These are phyloP conservation scores for Dicrurus megarhynchus DNA, from an alignment of 2,113 vertebrate genomes.

Conservation along the genomic window DNA sequence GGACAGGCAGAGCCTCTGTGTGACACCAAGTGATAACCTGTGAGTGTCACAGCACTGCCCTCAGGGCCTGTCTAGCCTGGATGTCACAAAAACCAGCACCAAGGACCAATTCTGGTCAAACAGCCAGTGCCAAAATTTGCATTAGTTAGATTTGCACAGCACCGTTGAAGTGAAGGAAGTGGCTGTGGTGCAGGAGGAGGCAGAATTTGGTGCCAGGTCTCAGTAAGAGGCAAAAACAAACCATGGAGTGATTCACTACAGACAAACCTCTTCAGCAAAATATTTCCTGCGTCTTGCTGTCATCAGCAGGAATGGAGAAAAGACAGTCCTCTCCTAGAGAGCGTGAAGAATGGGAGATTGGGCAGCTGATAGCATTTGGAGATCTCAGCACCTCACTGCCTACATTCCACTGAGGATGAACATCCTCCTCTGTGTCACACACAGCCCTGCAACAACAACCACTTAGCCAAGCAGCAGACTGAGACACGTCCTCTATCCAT, in stretches of 20 bases:
- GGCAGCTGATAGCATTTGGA: not conserved
- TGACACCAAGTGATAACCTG: not conserved
- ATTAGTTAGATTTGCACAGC: conserved; percentile 6
- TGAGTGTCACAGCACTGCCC: not conserved
- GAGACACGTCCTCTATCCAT: not conserved
- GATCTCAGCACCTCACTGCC: not conserved
- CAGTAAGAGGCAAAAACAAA: not conserved
- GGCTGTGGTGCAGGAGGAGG: not conserved
- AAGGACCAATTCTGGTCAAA: not conserved
- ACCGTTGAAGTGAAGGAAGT: not conserved
- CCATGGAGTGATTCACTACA: not conserved
- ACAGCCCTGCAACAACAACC: not conserved
- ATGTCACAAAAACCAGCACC: not conserved
- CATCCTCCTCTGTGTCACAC: not conserved
- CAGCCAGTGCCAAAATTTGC: not conserved
- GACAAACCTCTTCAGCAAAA: not conserved
- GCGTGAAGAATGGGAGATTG: not conserved
- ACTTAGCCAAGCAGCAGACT: not conserved
- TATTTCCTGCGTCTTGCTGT: not conserved
- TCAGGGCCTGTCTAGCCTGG: not conserved
- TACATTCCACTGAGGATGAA: not conserved
- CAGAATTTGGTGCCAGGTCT: not conserved
- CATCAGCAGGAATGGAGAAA: not conserved
- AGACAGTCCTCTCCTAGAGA: not conserved
- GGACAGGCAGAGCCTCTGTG: not conserved